phyloP scores from a whole-genome alignment of 2,113 vertebrate genomes.

The Lamprotornis superbus region DNA sequence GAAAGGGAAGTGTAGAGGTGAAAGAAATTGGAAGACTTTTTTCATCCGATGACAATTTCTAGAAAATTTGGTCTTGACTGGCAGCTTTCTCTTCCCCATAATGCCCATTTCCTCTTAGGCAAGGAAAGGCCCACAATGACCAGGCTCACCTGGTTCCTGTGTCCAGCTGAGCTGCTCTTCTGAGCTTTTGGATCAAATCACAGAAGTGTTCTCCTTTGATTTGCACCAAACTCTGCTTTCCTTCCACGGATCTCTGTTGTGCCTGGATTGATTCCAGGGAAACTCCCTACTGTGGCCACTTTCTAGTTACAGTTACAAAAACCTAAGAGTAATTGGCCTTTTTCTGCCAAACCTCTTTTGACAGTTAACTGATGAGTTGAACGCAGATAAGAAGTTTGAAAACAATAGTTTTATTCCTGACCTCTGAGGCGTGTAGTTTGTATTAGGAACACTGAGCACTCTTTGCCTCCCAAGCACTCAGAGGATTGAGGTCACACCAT shows the following conservation, averaged over 20 bases:
- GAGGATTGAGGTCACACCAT: not conserved
- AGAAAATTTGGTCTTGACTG: not conserved
- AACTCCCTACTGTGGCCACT: not conserved
- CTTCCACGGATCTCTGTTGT: not conserved
- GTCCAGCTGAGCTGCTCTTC: not conserved
- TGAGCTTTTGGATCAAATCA: not conserved
- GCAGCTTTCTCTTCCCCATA: not conserved
- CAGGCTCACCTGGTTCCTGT: not conserved
- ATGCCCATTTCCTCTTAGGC: not conserved
- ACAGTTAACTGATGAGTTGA: not conserved
- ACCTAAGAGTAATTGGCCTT: not conserved
- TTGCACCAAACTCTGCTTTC: not conserved
- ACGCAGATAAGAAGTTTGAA: not conserved
- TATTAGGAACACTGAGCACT: not conserved
- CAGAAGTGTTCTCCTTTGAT: not conserved
- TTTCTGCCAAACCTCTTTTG: not conserved
- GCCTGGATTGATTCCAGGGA: not conserved
- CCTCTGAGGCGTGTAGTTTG: not conserved
- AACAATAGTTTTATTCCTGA: conserved; percentile 55
- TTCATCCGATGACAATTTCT: not conserved
- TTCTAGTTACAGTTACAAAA: not conserved
- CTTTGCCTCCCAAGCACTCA: not conserved
- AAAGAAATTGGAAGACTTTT: not conserved
- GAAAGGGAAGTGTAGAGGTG: not conserved
- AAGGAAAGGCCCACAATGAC: accelerated